Evolutionary conservation across 2,888 invertebrate genomes (phyloP), one percentile per base, ranked within the genome.

Genomic region (Acronicta leporina): DNA sequence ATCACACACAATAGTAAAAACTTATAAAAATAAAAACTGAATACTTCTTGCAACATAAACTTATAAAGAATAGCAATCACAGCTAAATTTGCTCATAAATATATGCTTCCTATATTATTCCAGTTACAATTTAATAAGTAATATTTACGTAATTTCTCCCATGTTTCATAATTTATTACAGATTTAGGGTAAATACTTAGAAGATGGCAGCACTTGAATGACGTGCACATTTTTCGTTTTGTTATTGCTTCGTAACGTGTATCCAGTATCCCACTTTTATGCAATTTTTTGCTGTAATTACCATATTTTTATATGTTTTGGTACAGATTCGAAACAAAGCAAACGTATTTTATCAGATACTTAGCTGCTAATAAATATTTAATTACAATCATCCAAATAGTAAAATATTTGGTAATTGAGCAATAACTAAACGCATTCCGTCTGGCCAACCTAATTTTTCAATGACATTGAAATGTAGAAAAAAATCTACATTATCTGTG

Each of bases 141-240:
- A 9, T 13, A 14, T 0, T 2, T 25, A 16, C 2, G 13, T 35
- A 11, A 42, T 15, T 35, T 56, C 54, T 54, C 68, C 63, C 66
- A 44, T 6, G 14, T 33, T 58, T 46, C 38, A 11, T n/a, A 2
- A 42, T 43, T 6, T 30, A 40, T 43, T 38, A 48, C 72, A 42
- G n/a, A 50, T 56, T 48, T 59, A 45, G 64, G 60, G 78, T 76
- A 72, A 74, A 75, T 55, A 44, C 6, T 11, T 11, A 15, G 49
- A 45, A 47, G 52, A 48, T 74, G 59, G 77, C 64, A 88, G 83
- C 85, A 88, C 80, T 51, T 14, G 27, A 63, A 81, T 85, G 84
- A 87, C 88, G 86, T 81, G 67, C 76, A 74, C 68, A 68, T 52
- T 69, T 63, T 72, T 77, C 89, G 86, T 88, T 86, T 84, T 41